Evolutionary conservation across 2,797 vertebrate species (phyloP), one percentile per base, ranked within the genome.

Genomic region (Aeoliscus strigatus): DNA sequence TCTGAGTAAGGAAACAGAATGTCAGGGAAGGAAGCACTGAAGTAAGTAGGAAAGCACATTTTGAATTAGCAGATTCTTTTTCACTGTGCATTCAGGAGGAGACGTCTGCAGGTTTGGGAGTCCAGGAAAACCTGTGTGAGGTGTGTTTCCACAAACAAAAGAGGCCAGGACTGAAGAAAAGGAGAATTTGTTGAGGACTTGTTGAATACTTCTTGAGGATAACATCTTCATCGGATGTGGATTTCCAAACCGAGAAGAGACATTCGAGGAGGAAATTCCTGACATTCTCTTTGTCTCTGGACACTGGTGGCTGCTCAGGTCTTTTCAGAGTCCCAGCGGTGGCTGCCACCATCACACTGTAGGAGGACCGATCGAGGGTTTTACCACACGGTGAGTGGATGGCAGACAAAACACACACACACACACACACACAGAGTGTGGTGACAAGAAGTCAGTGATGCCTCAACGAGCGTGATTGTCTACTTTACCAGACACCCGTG

Each of bases 21-120:
- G 75, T 70, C 75, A 86, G 79, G 76, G 72, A 85, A 85, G 81
- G 78, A 87, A 86, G 63, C 53, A 32, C 63, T 46, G 75, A 72
- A 74, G 73, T 49, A 70, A 65, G 68, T 59, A 57, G 70, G 74
- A 79, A 69, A 73, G 74, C 61, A 70, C 53, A 57, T 5, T 69
- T 75, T 59, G 50, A 30, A 52, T 63, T 34, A 10, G 39, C 34
- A 24, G 60, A 34, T 38, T 54, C 30, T 34, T 46, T 48, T 66
- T 39, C 7, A 51, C 39, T 9, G 6, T 21, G 39, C 26, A 13
- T 28, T 40, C 35, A 41, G 13, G 54, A 27, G 14, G 8, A 41
- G 34, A 57, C 14, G 17, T 27, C 8, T 26, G 36, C 23, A 27
- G 56, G 39, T 43, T 53, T 5, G n/a, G n/a, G n/a, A n/a, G n/a